Evolutionary conservation across 2,797 vertebrate genomes (phyloP).

Genomic region (Channa striata): DNA sequence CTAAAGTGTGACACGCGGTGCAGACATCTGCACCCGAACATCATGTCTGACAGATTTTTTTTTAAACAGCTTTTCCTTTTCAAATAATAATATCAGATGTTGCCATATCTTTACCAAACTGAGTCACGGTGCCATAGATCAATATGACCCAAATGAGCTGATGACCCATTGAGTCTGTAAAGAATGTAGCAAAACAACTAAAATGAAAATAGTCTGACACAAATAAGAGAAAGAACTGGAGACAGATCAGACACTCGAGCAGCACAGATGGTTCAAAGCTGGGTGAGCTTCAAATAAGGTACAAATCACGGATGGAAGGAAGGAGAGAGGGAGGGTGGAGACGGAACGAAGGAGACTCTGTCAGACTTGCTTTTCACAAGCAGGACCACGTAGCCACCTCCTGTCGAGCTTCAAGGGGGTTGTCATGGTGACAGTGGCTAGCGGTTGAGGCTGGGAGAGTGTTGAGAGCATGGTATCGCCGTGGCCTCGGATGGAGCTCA

Average conservation of each 20-base stretch:
- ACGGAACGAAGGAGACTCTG: constrained; percentile 63
- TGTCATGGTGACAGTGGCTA: constrained; percentile 83
- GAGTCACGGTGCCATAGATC: background rate
- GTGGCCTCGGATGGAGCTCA: constrained; percentile 63
- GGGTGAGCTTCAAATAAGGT: constrained; percentile 51
- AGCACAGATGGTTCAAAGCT: constrained; percentile 49
- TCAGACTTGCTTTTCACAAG: constrained; percentile 78
- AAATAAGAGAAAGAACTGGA: constrained; percentile 26
- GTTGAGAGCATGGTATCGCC: constrained; percentile 57
- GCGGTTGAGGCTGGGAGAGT: constrained; percentile 61
- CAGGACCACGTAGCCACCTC: constrained; percentile 78
- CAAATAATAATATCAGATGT: constrained; percentile 12
- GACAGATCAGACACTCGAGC: constrained; percentile 17
- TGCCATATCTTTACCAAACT: constrained; percentile 2
- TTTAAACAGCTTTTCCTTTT: constrained; percentile 1
- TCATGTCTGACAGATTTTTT: background rate
- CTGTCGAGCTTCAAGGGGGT: constrained; percentile 80
- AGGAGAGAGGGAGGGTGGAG: constrained; percentile 31
- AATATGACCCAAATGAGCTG: constrained; percentile 11
- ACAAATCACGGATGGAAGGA: constrained; percentile 48
- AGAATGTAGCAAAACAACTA: constrained; percentile 2
- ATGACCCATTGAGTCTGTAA: constrained; percentile 1
- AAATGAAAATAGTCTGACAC: constrained; percentile 34
- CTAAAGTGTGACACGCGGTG: background rate
- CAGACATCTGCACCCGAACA: constrained; percentile 29